Evolutionary conservation across 2,113 vertebrate species (phyloP), one percentile per base, ranked within the genome.

Genomic region (Dunckerocampus dactyliophorus): DNA sequence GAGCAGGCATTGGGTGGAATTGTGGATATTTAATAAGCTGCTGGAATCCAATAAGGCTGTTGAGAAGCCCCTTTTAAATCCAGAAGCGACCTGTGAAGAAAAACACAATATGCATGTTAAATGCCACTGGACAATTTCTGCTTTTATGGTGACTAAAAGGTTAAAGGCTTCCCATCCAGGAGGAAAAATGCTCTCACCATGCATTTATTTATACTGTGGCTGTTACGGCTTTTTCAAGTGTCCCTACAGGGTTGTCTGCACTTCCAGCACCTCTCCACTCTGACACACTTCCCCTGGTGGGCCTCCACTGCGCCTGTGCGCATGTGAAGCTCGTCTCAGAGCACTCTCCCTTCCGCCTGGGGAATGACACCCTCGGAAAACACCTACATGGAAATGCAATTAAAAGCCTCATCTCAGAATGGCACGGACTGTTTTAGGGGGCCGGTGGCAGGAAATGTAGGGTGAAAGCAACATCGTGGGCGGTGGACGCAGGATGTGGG

Each of bases 301-400:
- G 66, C 74, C 76, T 62, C 65, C 69, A 80, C 76, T 81, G 77
- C 77, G 72, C 84, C 63, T 72, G 67, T 69, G 74, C 83, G 79
- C 82, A 75, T 82, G 84, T 82, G 80, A 71, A 47, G 64, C 82
- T 78, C 39, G 69, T 85, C 84, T 79, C 80, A 28, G 76, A 88
- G 87, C 88, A 89, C 88, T 88, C 84, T 87, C 67, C 65, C 60
- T 28, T 48, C 77, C 81, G 84, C 82, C 83, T 81, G 63, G 85
- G 84, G 85, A 89, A 75, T 28, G 80, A 81, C 77, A 81, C 82
- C 82, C 83, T 85, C 68, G 67, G 70, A 83, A 88, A 87, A 87
- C 80, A 82, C 82, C 79, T 86, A 89, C 87, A 90, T 87, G 86
- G 56, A 88, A 89, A 90, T 78, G 87, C 89, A 90, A 91, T 90